phyloP scores from a whole-genome alignment of 2,797 vertebrate genomes.

The Salmo trutta region DNA sequence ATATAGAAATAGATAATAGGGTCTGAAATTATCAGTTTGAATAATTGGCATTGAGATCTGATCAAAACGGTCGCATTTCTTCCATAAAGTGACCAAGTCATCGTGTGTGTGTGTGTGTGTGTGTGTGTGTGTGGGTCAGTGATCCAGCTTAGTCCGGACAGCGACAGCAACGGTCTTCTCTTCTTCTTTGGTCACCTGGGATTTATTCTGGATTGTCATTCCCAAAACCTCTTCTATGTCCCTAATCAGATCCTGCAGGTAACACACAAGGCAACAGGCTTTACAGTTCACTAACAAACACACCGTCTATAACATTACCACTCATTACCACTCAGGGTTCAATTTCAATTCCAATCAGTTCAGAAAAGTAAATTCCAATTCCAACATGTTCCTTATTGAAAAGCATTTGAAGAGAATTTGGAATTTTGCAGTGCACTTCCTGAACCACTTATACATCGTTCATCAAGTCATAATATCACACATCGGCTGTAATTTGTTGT shows the following conservation, averaged over 20 bases:
- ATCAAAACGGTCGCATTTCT: neutral
- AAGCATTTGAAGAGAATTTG: too few species aligned
- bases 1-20: constrained; percentile 8
- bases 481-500: neutral
- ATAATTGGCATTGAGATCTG: neutral
- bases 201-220: constrained; percentile 78
- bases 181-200: constrained; percentile 38
- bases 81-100: neutral
- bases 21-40: neutral
- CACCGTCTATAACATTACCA: neutral
- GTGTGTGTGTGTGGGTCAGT: neutral
- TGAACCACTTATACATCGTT: neutral
- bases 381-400: too few species aligned
- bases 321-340: neutral
- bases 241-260: constrained; percentile 69
- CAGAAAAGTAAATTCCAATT: too few species aligned
- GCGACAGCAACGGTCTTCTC: constrained; percentile 23
- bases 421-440: too few species aligned
- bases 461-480: neutral
- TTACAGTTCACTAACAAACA: constrained; percentile 18
- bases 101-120: neutral
- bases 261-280: constrained; percentile 8
- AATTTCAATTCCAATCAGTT: too few species aligned
- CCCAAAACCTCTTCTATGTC: constrained; percentile 80
- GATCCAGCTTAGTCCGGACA: constrained; percentile 25